Base-by-base conservation (phyloP, 2,888 invertebrate genomes). In the Apamea anceps region DNA sequence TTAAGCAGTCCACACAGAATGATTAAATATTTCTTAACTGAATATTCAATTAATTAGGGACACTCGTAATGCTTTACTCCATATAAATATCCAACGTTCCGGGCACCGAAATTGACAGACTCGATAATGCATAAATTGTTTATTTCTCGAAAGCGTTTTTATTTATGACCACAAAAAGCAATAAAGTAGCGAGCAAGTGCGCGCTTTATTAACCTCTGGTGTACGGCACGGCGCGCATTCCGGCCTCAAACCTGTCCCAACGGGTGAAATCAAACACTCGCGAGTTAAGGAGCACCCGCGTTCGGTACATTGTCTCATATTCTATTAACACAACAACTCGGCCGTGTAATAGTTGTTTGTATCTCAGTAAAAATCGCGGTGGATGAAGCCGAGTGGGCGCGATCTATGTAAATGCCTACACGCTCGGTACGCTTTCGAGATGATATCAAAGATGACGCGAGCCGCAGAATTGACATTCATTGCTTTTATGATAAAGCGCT, bases 321-420 rank as follows among this genome's bases (percentile, higher is more conserved):
- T 91, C 92, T 92, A 93, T 91, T 91, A 93, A 89, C 95, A 89
- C 92, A 91, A 93, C 91, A 94, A 95, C 92, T 94, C 92, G 92
- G 92, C 94, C 94, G 95, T 92, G 92, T 95, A 94, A 95, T 95
- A 94, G 92, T 92, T 91, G 93, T 92, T 92, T 93, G 94, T 93
- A 94, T 94, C 93, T 93, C 91, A 89, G 92, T 92, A 93, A 94
- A 94, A 95, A 95, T 94, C 93, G 93, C 93, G 88, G 92, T 91
- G 93, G 93, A 94, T 91, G 92, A 91, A 91, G 88, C 90, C 90
- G 90, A 93, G 94, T 95, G 94, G 94, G 95, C 94, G 95, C 94
- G 93, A 94, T 95, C 94, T 95, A 95, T 95, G 95, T 95, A 95
- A 96, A 96, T 95, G 93, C 94, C 94, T 95, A 94, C 95, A 95